These are phyloP conservation scores for Psammodynastes pulverulentus DNA, from an alignment of 2,113 vertebrate genomes.

Conservation along the genomic window DNA sequence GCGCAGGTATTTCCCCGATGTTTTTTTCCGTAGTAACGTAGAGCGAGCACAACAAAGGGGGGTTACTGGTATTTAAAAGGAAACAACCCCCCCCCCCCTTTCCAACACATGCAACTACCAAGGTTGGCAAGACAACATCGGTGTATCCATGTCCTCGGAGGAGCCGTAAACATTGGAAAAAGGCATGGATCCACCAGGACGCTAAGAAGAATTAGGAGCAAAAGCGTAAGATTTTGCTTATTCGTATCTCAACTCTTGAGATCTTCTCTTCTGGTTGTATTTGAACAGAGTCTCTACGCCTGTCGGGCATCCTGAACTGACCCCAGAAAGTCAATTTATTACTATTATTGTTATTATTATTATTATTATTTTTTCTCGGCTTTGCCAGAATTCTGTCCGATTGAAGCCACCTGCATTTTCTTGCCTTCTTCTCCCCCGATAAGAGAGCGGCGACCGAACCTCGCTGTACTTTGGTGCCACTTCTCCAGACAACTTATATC, in stretches of 20 bases:
- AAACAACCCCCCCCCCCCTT: not conserved
- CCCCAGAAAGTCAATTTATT: not conserved
- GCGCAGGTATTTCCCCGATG: slow-evolving; percentile 58
- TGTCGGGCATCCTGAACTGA: too few relatives aligned
- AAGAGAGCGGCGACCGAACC: slow-evolving; percentile 58
- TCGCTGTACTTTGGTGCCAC: slow-evolving; percentile 62
- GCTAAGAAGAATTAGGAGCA: slow-evolving; percentile 1
- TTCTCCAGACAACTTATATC: slow-evolving; percentile 64
- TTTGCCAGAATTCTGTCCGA: slow-evolving; percentile 29
- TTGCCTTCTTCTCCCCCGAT: slow-evolving; percentile 11
- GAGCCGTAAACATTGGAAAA: slow-evolving; percentile 40
- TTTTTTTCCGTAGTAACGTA: slow-evolving; percentile 36
- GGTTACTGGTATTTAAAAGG: slow-evolving; percentile 29
- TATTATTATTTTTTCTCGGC: too few relatives aligned
- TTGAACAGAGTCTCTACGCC: not conserved
- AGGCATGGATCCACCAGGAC: not conserved
- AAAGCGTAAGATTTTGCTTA: slow-evolving; percentile 21
- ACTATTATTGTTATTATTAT: too few relatives aligned
- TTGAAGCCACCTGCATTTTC: not conserved
- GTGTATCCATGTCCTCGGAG: slow-evolving; percentile 31
- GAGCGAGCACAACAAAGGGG: slow-evolving; percentile 42
- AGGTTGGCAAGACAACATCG: not conserved
- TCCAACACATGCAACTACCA: too few relatives aligned
- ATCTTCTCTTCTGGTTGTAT: slow-evolving; percentile 12
- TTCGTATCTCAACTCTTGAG: slow-evolving; percentile 50